phyloP scores from a whole-genome alignment of 1,140 invertebrate genomes.

The Drosophila biarmipes region DNA sequence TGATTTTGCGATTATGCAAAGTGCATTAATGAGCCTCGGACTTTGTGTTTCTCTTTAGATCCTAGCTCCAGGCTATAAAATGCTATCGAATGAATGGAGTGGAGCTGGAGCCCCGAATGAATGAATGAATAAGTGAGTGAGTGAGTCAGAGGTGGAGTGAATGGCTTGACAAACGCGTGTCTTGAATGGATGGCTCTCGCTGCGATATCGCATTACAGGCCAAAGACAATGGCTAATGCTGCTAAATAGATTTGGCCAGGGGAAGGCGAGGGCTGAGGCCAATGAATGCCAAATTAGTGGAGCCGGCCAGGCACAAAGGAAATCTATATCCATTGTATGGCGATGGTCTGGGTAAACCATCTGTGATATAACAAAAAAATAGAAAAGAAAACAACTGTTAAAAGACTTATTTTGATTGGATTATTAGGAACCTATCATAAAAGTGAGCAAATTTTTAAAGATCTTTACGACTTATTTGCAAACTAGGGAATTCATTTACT shows the following conservation, averaged over 20 bases:
- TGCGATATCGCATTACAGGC: conserved; percentile 62
- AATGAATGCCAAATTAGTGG: conserved; percentile 43
- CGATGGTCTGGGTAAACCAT: background rate
- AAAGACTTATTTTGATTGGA: background rate
- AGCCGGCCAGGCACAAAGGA: conserved; percentile 12
- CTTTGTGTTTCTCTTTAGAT: conserved; percentile 16
- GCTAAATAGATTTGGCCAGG: conserved; percentile 34
- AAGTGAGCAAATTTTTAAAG: too few relatives aligned
- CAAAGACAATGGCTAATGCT: conserved; percentile 60
- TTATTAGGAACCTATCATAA: too few relatives aligned
- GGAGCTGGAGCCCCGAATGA: background rate
- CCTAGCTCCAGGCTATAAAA: conserved; percentile 37
- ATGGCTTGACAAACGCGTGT: conserved; percentile 40
- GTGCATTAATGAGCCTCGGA: conserved; percentile 78
- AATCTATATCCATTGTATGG: background rate
- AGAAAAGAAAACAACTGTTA: background rate
- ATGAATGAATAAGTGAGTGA: conserved; percentile 58
- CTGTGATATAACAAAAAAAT: background rate
- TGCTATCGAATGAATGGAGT: conserved; percentile 19
- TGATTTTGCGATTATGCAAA: conserved; percentile 81
- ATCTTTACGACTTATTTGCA: background rate
- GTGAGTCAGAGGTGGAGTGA: conserved; percentile 27
- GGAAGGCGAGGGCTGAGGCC: background rate
- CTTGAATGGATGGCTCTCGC: conserved; percentile 49
- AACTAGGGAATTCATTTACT: too few relatives aligned